Percentiles rank a stretch among this genome's conserved stretches.
Conservation (phyloP, 1,140 invertebrate species). For the Parapsyche elsis region DNA sequence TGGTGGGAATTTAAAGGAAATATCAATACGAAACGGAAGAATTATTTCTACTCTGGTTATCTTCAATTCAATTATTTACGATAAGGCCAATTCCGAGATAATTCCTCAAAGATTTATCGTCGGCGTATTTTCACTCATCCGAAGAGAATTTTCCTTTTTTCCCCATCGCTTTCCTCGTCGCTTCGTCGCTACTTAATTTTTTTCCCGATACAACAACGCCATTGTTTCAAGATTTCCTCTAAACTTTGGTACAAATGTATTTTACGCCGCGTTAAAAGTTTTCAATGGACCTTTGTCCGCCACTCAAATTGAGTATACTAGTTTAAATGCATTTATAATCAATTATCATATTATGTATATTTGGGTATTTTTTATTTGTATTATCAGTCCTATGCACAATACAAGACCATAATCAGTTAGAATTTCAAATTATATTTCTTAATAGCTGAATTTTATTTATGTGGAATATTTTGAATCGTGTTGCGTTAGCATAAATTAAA, state of each 20-base stretch:
- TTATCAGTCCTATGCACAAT: too few species aligned
- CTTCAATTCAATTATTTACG: slow-evolving; percentile 33
- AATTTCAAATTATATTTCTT: too few species aligned
- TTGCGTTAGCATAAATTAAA: background rate
- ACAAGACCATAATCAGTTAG: too few species aligned
- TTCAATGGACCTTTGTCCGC: background rate
- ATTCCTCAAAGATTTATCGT: slow-evolving; percentile 25
- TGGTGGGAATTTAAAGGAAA: background rate
- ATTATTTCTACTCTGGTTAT: slow-evolving; percentile 31
- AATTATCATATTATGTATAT: too few species aligned
- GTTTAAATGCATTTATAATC: too few species aligned
- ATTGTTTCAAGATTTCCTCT: slow-evolving; percentile 1
- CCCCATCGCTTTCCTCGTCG: background rate
- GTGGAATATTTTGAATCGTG: too few species aligned
- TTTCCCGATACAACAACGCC: background rate
- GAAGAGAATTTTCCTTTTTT: too few species aligned
- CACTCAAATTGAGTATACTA: too few species aligned
- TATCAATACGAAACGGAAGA: slow-evolving; percentile 12
- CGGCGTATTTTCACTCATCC: background rate
- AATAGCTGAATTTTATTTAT: too few species aligned
- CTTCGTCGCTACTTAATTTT: background rate
- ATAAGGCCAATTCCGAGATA: slow-evolving; percentile 30
- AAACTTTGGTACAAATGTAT: background rate
- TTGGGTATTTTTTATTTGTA: too few species aligned
- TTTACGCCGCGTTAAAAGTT: background rate